phyloP scores from a whole-genome alignment of 1,140 invertebrate genomes.

The Hyphantria cunea region DNA sequence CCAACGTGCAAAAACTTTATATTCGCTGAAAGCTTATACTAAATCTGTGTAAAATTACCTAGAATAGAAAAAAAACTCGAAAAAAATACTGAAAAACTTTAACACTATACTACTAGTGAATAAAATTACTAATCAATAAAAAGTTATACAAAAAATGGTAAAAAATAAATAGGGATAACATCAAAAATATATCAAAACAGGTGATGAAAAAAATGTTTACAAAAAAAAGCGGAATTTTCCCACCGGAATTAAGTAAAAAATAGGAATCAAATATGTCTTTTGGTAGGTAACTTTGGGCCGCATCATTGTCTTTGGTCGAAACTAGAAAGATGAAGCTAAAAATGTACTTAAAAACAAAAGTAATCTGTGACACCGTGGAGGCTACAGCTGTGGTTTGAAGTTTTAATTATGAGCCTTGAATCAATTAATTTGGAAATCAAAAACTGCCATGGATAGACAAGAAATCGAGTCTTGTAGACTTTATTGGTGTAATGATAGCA shows the following conservation, averaged over 20 bases:
- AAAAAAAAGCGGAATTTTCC: constrained; percentile 49
- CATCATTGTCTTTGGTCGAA: constrained; percentile 34
- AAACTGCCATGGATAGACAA: no score
- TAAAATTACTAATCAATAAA: constrained; percentile 62
- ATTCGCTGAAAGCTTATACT: constrained; percentile 64
- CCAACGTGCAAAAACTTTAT: constrained; percentile 62
- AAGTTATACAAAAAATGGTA: constrained; percentile 71
- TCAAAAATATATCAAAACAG: constrained; percentile 72
- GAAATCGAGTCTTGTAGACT: no score
- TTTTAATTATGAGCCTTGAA: neutral
- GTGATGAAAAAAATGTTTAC: constrained; percentile 52
- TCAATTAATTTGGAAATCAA: no score
- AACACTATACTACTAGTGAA: constrained; percentile 51
- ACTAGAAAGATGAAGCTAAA: constrained; percentile 41
- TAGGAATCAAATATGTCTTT: constrained; percentile 55
- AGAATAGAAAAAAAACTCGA: constrained; percentile 35
- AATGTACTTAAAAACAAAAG: constrained; percentile 71
- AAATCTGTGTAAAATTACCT: constrained; percentile 49
- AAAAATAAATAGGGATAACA: constrained; percentile 74
- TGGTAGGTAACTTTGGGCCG: constrained; percentile 35
- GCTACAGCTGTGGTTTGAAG: constrained; percentile 13
- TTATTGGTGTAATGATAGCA: no score
- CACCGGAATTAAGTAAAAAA: constrained; percentile 54
- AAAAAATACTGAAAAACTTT: constrained; percentile 69
- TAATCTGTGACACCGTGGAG: constrained; percentile 45